Evolutionary conservation across 2,888 invertebrate species (phyloP), one percentile per base, ranked within the genome.

Genomic region (Drosophila mulleri): DNA sequence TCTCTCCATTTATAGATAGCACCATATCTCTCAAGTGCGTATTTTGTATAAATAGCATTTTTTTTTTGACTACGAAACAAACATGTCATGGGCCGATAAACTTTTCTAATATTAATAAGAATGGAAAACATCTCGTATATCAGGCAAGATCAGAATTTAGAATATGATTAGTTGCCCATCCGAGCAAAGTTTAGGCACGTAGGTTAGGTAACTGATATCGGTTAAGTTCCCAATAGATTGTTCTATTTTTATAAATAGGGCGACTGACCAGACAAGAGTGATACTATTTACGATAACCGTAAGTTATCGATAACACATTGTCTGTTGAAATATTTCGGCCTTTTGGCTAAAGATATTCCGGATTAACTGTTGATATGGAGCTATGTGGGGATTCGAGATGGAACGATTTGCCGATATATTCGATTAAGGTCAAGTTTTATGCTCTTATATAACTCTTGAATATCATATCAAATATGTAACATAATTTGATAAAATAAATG

Each of bases 21-120:
- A 35, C 50, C 53, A 58, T 77, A 79, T 77, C 80, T 77, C 80
- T 79, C 67, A 64, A 75, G 80, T 64, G 58, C 61, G 42, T 50
- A 56, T 59, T 62, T 67, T 23, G 42, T 75, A 75, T 67, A 64
- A 64, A 64, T 77, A 74, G 75, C 69, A 78, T 48, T 7, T 44
- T 20, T 44, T 47, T 44, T 50, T 62, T 59, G 29, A n/a, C 26
- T 14, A 26, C 20, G 3, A 69, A 59, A 52, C 48, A 69, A 63
- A 45, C 60, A 59, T 70, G 62, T 57, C 78, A 78, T 4, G 35
- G 50, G 0, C 56, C 47, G 73, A 68, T 78, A 65, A 68, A 72
- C 50, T 45, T 18, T 20, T 37, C 2, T 37, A 18, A 16, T 11
- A 7, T 61, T 20, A 26, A 29, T 35, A 23, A 26, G 26, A 54